These are phyloP conservation scores for Monopis laevigella DNA, from an alignment of 2,888 invertebrate genomes.

Conservation along the genomic window DNA sequence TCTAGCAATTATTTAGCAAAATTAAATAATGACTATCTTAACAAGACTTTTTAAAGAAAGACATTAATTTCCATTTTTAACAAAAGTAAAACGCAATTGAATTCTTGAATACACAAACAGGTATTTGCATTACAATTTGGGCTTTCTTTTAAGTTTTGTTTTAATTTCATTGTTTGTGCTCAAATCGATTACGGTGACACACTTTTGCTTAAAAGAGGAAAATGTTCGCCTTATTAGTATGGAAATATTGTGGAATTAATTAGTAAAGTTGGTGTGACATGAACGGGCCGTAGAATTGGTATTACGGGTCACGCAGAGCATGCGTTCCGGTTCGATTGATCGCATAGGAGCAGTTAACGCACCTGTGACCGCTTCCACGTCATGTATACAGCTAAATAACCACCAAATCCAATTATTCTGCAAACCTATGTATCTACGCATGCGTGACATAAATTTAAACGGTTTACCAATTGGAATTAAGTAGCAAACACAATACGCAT, in stretches of 20 bases:
- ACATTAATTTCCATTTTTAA: constrained; percentile 50
- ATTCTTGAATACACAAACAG: constrained; percentile 46
- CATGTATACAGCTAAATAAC: constrained; percentile 50
- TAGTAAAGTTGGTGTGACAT: too few species aligned
- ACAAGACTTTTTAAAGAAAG: constrained; percentile 43
- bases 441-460: not conserved
- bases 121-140: constrained; percentile 48
- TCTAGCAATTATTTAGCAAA: constrained; percentile 22
- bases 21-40: constrained; percentile 35
- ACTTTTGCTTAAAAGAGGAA: not conserved
- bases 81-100: constrained; percentile 47
- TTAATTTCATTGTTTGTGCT: constrained; percentile 2
- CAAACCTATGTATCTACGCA: not conserved
- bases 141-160: constrained; percentile 31
- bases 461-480: not conserved
- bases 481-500: not conserved
- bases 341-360: constrained; percentile 19
- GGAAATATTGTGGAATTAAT: not conserved
- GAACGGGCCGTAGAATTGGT: too few species aligned
- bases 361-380: constrained; percentile 39
- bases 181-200: constrained; percentile 2
- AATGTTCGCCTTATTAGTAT: not conserved
- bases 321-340: constrained; percentile 9
- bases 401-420: constrained; percentile 19
- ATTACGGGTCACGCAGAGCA: constrained; percentile 5